Base-by-base conservation (phyloP, 64 coral and sea anemone genomes). In the Actinia equina region DNA sequence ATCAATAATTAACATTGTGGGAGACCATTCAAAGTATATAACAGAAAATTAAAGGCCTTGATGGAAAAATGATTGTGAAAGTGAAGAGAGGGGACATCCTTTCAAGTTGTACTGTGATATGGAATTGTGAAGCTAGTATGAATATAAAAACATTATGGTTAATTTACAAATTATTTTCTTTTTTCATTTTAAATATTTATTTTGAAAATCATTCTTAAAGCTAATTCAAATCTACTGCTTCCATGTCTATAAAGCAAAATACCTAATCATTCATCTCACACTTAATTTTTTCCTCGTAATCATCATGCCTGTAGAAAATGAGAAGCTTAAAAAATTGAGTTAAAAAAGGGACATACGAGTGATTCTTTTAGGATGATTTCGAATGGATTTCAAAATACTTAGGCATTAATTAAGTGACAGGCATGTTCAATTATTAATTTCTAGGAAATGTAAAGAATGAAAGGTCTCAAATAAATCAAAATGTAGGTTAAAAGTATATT, bases 1-100 rank as follows among this genome's bases (percentile, higher is more conserved):
- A 74, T 74, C n/a, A 74, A 74, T 74, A 74, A 74, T 74, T 13
- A 27, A 74, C 69, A 74, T 37, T 74, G 69, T 74, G 69, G 27
- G 22, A 74, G 23, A 74, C 69, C 69, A 41, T 27, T 74, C 69
- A 74, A 74, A 74, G 23, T 13, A 7, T 15, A 74, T 14, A 74
- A 74, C n/a, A 41, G 22, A 74, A 41, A 30, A 41, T 27, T n/a
- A 30, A 74, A 12, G n/a, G 27, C 13, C 13, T 74, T 30, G n/a
- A 26, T 42, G 69, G 69, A 30, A 74, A 30, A 11, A 74, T 14
- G 13, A 25, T 74, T 41, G 7, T 2, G 13, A 41, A 11, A 74
- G 14, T 74, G 14, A 74, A 14, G 14, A 74, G 26, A 26, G 25
- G 2, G 13, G 69, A 14, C 23, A 41, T 12, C 23, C 69, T 74